Percentiles rank a stretch among this genome's conserved stretches.
These are phyloP conservation scores for Frankliniella fusca DNA, from an alignment of 2,888 invertebrate genomes.

Conservation along the genomic window DNA sequence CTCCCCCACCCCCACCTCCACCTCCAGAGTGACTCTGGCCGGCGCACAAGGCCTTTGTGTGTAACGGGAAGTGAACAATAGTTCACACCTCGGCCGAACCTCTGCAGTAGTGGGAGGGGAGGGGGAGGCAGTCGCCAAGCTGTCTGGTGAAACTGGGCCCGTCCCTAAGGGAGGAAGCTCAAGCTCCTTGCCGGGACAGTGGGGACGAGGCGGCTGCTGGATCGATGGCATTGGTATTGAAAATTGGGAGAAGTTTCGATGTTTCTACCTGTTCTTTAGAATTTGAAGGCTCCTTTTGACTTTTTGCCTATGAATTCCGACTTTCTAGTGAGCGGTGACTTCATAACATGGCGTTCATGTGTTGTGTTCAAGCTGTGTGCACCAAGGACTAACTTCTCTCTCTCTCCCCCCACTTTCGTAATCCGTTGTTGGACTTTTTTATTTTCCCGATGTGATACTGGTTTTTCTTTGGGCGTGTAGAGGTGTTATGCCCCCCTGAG, in stretches of 20 bases:
- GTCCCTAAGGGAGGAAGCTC: background rate
- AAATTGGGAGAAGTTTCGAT: too few species aligned
- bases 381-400: too few species aligned
- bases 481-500: conserved; percentile 17
- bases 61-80: conserved; percentile 26
- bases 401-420: too few species aligned
- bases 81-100: conserved; percentile 23
- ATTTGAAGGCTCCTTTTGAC: too few species aligned
- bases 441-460: too few species aligned
- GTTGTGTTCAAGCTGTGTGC: too few species aligned
- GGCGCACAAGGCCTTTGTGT: conserved; percentile 10
- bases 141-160: background rate
- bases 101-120: background rate
- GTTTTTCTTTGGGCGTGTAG: background rate
- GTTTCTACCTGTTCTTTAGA: too few species aligned
- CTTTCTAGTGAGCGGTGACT: too few species aligned
- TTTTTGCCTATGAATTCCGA: too few species aligned
- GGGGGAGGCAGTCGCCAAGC: background rate
- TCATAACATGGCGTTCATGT: too few species aligned
- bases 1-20: background rate
- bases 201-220: background rate
- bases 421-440: too few species aligned
- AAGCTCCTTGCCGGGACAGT: background rate
- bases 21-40: background rate
- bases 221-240: too few species aligned